A percentile compares a stretch with the other conserved stretches of the same genome.
These are phyloP conservation scores for Gambusia affinis DNA, from an alignment of 2,113 vertebrate genomes.

Conservation along the genomic window DNA sequence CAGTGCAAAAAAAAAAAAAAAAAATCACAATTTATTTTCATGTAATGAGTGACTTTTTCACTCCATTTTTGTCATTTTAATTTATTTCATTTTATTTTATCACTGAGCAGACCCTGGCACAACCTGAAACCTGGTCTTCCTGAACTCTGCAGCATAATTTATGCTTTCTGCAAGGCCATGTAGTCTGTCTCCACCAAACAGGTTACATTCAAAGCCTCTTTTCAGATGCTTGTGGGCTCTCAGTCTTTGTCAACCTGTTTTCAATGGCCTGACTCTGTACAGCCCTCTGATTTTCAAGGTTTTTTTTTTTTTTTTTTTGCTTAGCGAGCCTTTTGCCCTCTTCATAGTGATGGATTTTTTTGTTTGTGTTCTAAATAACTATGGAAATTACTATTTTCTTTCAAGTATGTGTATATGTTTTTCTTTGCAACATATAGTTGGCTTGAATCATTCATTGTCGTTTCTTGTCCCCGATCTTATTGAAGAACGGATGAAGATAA, in stretches of 20 bases:
- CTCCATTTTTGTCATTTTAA: not conserved
- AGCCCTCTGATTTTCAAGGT: constrained; percentile 23
- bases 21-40: too few relatives aligned
- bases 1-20: too few relatives aligned
- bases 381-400: constrained; percentile 16
- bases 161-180: constrained; percentile 8
- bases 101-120: not conserved
- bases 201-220: constrained; percentile 15
- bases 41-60: too few relatives aligned
- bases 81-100: not conserved
- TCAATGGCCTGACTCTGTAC: constrained; percentile 13
- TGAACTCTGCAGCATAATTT: not conserved
- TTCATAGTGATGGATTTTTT: not conserved
- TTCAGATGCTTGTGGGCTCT: constrained; percentile 25
- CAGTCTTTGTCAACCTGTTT: constrained; percentile 21
- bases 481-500: not conserved
- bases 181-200: constrained; percentile 20
- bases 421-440: constrained; percentile 5
- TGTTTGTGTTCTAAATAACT: constrained; percentile 7
- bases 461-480: constrained; percentile 8
- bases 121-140: not conserved
- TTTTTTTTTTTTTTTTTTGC: not conserved
- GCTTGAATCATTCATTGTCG: constrained; percentile 10
- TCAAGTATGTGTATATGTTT: not conserved
- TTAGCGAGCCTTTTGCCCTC: constrained; percentile 8